phyloP scores from a whole-genome alignment of 2,113 vertebrate genomes.

The Phocoena sinus region DNA sequence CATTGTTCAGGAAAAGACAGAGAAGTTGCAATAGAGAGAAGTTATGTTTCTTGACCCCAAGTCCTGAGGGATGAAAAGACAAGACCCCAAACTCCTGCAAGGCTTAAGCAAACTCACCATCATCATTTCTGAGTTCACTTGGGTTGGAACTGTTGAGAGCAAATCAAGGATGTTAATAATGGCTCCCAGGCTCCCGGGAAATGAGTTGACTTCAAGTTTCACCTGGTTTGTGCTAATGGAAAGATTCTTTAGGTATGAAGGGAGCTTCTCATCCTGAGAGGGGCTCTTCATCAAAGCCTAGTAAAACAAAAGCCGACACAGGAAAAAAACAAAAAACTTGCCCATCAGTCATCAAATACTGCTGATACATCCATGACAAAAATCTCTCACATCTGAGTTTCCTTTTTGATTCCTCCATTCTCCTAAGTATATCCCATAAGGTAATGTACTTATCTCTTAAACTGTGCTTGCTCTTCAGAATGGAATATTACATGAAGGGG shows the following conservation, averaged over 20 bases:
- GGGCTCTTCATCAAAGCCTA: conserved; percentile 78
- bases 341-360: neutral
- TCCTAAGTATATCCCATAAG: neutral
- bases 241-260: conserved; percentile 65
- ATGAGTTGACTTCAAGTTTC: neutral
- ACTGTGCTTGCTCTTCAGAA: neutral
- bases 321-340: neutral
- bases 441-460: neutral
- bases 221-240: accelerated
- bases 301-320: conserved; percentile 48
- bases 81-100: neutral
- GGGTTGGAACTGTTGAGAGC: conserved; percentile 71
- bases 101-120: conserved; percentile 63
- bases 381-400: neutral
- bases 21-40: neutral
- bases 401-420: neutral
- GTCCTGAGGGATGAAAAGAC: neutral
- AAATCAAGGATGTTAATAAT: conserved; percentile 70
- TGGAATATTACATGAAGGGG: neutral
- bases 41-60: neutral
- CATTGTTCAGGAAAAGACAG: neutral
- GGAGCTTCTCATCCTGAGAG: conserved; percentile 26
- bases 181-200: conserved; percentile 71
- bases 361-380: neutral
- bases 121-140: conserved; percentile 59